Conservation (phyloP, 2,113 vertebrate species). For the Sardina pilchardus region DNA sequence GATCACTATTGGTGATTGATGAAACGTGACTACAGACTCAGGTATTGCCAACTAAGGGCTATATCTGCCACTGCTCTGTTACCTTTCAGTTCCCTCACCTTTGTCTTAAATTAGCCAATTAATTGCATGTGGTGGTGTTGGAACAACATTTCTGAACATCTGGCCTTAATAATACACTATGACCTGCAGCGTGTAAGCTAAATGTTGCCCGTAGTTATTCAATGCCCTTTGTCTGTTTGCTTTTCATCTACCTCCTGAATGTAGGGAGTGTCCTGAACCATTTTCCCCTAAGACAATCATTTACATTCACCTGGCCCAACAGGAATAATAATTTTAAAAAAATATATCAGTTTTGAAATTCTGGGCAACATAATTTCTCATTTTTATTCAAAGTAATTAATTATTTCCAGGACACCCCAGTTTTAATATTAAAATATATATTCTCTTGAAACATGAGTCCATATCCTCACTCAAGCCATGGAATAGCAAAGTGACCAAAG, state of each 20-base stretch:
- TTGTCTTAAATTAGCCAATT: constrained; percentile 70
- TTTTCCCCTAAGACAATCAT: constrained; percentile 53
- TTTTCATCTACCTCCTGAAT: constrained; percentile 72
- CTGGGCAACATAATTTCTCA: not conserved
- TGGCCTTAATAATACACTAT: constrained; percentile 74
- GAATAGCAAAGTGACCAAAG: constrained; percentile 71
- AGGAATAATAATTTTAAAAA: not conserved
- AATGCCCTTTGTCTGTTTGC: constrained; percentile 41
- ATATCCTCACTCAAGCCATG: constrained; percentile 49
- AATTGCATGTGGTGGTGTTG: constrained; percentile 52
- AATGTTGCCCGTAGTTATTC: constrained; percentile 41
- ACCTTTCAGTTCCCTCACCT: constrained; percentile 48
- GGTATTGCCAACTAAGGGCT: constrained; percentile 67
- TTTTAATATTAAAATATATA: not conserved
- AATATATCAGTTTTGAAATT: not conserved
- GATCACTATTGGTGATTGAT: constrained; percentile 15
- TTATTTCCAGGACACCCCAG: constrained; percentile 51
- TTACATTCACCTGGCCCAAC: constrained; percentile 19
- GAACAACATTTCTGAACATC: constrained; percentile 50
- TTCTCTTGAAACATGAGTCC: not conserved
- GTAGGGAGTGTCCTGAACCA: constrained; percentile 64
- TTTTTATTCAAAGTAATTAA: not conserved
- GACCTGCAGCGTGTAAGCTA: constrained; percentile 52
- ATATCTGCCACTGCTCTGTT: constrained; percentile 61
- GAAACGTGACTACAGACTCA: constrained; percentile 63